phyloP scores from a whole-genome alignment of 2,113 vertebrate genomes.

The Chlorocebus sabaeus region DNA sequence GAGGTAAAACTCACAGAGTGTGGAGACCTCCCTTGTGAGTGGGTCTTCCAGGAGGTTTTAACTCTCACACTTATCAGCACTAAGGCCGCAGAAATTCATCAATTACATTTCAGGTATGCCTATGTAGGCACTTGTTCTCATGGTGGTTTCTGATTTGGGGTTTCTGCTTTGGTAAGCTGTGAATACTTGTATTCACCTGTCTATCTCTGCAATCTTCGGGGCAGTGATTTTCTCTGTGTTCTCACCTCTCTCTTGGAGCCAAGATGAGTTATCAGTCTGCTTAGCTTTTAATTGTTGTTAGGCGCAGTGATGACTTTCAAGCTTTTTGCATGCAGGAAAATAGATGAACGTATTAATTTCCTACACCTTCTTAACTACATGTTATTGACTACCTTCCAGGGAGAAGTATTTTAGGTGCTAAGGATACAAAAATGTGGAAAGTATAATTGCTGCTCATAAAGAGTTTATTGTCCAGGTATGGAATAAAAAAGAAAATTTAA shows the following conservation, averaged over 20 bases:
- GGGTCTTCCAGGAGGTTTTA: background rate
- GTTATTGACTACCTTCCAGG: background rate
- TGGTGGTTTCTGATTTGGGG: background rate
- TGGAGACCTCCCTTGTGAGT: fast-evolving
- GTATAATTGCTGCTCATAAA: background rate
- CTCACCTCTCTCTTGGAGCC: background rate
- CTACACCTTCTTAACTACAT: background rate
- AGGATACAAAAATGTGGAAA: background rate
- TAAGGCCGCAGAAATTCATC: background rate
- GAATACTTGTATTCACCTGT: background rate
- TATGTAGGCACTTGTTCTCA: background rate
- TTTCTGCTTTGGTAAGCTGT: background rate
- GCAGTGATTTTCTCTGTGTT: background rate
- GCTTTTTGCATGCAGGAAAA: background rate
- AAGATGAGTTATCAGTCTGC: background rate
- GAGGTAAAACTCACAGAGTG: background rate
- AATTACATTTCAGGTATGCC: background rate
- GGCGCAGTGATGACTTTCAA: background rate
- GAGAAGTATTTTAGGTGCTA: background rate
- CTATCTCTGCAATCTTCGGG: background rate
- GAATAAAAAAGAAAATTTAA: background rate
- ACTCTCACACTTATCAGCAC: background rate
- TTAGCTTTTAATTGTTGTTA: background rate
- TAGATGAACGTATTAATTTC: background rate
- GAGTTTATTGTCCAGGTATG: background rate